Conservation (phyloP, 2,113 vertebrate genomes). For the Amphiprion percula region DNA sequence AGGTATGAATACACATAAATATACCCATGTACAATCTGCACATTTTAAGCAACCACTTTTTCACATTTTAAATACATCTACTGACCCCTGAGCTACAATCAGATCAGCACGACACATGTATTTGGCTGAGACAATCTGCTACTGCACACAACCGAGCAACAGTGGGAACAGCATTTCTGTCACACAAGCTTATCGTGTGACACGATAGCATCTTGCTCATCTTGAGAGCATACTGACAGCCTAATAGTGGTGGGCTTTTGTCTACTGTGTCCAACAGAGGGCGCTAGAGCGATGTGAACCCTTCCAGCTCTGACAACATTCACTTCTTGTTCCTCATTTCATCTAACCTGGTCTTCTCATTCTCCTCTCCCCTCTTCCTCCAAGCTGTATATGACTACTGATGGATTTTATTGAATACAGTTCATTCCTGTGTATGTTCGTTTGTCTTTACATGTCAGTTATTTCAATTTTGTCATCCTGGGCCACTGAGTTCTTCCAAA, state of each 20-base stretch:
- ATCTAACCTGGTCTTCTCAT: neutral
- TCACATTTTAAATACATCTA: conserved; percentile 4
- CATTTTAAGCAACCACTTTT: conserved; percentile 17
- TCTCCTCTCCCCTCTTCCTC: neutral
- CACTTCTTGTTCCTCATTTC: conserved; percentile 2
- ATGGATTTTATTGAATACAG: neutral
- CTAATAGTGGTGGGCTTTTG: conserved; percentile 26
- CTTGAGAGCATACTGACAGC: neutral
- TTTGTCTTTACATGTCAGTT: conserved; percentile 8
- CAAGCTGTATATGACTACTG: neutral
- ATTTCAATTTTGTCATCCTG: neutral
- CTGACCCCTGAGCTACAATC: conserved; percentile 14
- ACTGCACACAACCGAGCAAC: conserved; percentile 13
- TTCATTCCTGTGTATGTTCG: neutral
- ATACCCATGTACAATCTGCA: neutral
- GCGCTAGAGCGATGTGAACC: conserved; percentile 59
- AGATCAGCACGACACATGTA: conserved; percentile 9
- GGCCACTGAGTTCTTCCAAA: neutral
- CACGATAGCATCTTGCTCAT: conserved; percentile 14
- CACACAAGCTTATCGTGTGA: conserved; percentile 38
- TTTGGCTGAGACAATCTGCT: conserved; percentile 38
- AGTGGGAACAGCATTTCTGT: conserved; percentile 27
- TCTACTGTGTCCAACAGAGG: conserved; percentile 71
- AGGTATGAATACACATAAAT: conserved; percentile 1
- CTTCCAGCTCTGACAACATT: neutral